Conservation (phyloP, 2,888 invertebrate genomes). For the Epirrhoe alternata region DNA sequence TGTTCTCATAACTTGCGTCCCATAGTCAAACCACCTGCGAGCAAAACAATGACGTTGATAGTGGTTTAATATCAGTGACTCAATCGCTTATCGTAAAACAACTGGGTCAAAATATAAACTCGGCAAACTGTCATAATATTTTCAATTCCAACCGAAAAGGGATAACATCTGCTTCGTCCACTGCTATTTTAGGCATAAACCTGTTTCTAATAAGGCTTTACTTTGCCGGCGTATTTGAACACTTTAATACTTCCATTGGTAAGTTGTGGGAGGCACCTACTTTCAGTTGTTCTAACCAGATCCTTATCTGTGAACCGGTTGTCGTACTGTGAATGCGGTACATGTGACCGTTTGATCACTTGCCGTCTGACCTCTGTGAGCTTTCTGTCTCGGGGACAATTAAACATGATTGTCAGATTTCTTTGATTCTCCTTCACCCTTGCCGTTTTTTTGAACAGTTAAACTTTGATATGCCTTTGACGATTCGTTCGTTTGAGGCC, state of each 20-base stretch:
- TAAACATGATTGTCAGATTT: slow-evolving; percentile 15
- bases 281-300: slow-evolving; percentile 33
- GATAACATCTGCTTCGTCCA: slow-evolving; percentile 17
- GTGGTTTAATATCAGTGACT: slow-evolving; percentile 17
- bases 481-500: neutral
- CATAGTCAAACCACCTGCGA: slow-evolving; percentile 21
- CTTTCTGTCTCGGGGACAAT: slow-evolving; percentile 18
- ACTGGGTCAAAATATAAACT: slow-evolving; percentile 14
- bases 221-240: neutral
- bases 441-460: neutral
- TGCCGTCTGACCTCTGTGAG: slow-evolving; percentile 30
- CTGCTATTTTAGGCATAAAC: slow-evolving; percentile 3
- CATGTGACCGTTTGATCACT: slow-evolving; percentile 39
- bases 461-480: neutral
- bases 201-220: slow-evolving; percentile 11
- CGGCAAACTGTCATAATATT: slow-evolving; percentile 17
- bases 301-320: slow-evolving; percentile 36
- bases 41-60: slow-evolving; percentile 18
- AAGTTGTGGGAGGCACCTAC: slow-evolving; percentile 34
- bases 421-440: neutral
- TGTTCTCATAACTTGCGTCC: slow-evolving; percentile 18
- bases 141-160: slow-evolving; percentile 3
- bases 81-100: slow-evolving; percentile 22
- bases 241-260: slow-evolving; percentile 6
- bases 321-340: slow-evolving; percentile 30